Percentiles rank a stretch among this genome's conserved stretches.
These are phyloP conservation scores for Nemurella pictetii DNA, from an alignment of 2,888 invertebrate genomes.

Conservation along the genomic window DNA sequence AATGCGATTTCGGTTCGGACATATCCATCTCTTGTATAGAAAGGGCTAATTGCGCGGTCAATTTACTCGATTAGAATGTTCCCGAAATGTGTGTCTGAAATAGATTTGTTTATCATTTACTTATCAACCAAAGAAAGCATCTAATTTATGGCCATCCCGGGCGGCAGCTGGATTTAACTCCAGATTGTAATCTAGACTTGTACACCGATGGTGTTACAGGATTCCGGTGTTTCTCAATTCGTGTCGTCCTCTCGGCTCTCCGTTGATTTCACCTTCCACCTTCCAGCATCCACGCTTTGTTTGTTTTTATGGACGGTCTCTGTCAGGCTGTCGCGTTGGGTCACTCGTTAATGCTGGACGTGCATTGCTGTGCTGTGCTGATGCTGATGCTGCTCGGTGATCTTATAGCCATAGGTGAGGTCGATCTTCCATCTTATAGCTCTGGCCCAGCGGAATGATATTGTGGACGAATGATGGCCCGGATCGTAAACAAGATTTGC, in stretches of 20 bases:
- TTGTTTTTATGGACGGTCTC: constrained; percentile 25
- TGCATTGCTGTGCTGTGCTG: neutral
- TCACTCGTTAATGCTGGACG: constrained; percentile 6
- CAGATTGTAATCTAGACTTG: constrained; percentile 21
- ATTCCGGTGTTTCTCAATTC: constrained; percentile 24
- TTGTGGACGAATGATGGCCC: constrained; percentile 10
- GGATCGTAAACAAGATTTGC: constrained; percentile 25
- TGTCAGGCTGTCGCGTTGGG: constrained; percentile 14
- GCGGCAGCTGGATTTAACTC: constrained; percentile 21
- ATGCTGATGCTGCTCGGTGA: no score
- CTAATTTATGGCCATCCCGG: neutral
- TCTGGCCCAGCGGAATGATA: neutral
- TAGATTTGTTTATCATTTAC: constrained; percentile 14
- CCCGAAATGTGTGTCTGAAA: neutral
- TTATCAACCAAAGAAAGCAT: neutral
- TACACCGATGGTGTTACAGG: constrained; percentile 18
- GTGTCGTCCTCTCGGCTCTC: neutral
- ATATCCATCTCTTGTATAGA: neutral
- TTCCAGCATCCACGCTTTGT: constrained; percentile 10
- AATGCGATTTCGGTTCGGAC: neutral
- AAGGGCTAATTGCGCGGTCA: neutral
- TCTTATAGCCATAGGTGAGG: constrained; percentile 17
- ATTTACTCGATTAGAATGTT: neutral
- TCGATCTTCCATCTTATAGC: neutral
- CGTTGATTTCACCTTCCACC: neutral